Base-by-base conservation (phyloP, 53 echinoderm and acorn worm genomes). In the Holothuria leucospilota region DNA sequence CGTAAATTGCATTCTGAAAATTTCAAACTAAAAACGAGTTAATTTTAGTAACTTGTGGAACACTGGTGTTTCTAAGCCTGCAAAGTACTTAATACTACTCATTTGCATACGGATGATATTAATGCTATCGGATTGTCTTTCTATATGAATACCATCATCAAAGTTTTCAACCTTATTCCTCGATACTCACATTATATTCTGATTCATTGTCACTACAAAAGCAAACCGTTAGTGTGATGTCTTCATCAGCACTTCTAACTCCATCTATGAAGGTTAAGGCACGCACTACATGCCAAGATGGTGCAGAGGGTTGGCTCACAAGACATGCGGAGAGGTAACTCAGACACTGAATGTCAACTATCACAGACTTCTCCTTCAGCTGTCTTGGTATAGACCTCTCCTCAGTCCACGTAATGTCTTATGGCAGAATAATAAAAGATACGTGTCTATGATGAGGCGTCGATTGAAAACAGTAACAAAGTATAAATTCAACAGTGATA, bases 251-350 rank as follows among this genome's bases (percentile, higher is more conserved):
- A 41, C 39, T 24, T 25, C 24, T 9, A 39, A 74, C 39, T 11
- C 41, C 75, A 74, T 74, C 51, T 25, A 74, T 24, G 24, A 74
- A 74, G 39, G 75, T 40, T 18, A 74, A 40, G 10, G 42, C 42
- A 4, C 75, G 20, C 40, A 74, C 39, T 20, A 41, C 46, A 18
- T 41, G 46, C 5, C 10, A 40, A 6, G 49, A 49, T 11, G 39
- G 75, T 74, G 20, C 75, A 39, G 75, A 39, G 7, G 39, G 21
- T 74, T 74, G 46, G 24, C 46, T 74, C 15, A 74, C 75, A 40
- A 74, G 42, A 74, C 42, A 39, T 20, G 42, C 75, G 0, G 42
- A 26, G n/a, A 74, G 20, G 51, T 74, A 74, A 41, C 75, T 51
- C 20, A 74, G 75, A 46, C 9, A 25, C 16, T 74, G 24, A 46